Percentiles rank a stretch among this genome's conserved stretches.
Conservation (phyloP, 2,888 invertebrate species). For the Elmis aenea region DNA sequence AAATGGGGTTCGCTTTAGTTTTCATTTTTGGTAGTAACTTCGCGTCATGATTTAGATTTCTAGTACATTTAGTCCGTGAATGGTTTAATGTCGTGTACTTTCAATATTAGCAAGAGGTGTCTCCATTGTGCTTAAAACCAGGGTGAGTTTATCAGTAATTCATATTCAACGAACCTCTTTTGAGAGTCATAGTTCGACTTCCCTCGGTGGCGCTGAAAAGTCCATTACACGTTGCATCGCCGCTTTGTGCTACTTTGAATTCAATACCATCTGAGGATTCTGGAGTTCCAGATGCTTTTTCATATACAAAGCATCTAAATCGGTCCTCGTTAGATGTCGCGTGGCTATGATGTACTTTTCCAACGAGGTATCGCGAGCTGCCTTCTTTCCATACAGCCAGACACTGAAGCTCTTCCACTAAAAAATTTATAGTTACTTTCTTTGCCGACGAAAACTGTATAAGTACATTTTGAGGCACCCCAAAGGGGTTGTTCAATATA, state of each 20-base stretch:
- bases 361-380: conserved; percentile 84
- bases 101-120: too few species aligned
- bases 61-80: too few species aligned
- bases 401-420: conserved; percentile 88
- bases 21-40: too few species aligned
- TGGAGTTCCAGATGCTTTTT: conserved; percentile 60
- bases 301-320: conserved; percentile 93
- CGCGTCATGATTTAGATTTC: too few species aligned
- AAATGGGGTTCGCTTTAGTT: too few species aligned
- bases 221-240: conserved; percentile 90
- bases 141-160: conserved; percentile 14
- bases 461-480: too few species aligned
- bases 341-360: conserved; percentile 83
- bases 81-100: too few species aligned
- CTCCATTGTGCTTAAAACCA: too few species aligned
- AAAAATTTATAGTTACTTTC: too few species aligned
- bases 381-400: conserved; percentile 93
- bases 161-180: conserved; percentile 56
- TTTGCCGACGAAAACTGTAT: too few species aligned
- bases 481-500: too few species aligned
- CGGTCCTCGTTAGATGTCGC: conserved; percentile 88
- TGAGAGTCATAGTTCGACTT: conserved; percentile 76
- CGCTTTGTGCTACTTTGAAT: conserved; percentile 84
- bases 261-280: conserved; percentile 38
- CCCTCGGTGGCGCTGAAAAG: conserved; percentile 86